A percentile compares a stretch with the other conserved stretches of the same genome.
Evolutionary conservation across 2,113 vertebrate species (phyloP).

Genomic region (Scatophagus argus): DNA sequence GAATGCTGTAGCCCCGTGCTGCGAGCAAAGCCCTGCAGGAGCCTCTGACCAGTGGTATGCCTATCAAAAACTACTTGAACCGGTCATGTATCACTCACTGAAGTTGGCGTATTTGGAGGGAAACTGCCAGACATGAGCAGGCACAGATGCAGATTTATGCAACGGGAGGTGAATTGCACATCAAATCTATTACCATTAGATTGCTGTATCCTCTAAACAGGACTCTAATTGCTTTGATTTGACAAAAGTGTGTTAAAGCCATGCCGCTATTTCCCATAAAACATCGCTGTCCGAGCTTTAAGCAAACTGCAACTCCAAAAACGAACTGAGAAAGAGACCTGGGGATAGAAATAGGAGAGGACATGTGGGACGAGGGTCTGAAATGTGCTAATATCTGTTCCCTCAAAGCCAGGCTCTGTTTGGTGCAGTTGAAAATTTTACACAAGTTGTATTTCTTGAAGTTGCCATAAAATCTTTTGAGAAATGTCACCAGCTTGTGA

Average conservation of each 20-base stretch:
- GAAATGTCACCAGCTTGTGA: background rate
- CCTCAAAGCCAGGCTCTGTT: background rate
- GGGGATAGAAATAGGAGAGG: too few species aligned
- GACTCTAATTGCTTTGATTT: background rate
- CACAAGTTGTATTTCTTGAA: background rate
- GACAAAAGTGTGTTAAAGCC: background rate
- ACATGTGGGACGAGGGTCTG: too few species aligned
- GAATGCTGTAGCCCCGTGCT: constrained; percentile 47
- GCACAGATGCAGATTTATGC: background rate
- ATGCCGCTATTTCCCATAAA: background rate
- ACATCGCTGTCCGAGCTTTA: background rate
- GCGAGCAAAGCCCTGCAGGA: constrained; percentile 54
- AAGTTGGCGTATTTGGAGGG: background rate
- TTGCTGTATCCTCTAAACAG: background rate
- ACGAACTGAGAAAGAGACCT: too few species aligned
- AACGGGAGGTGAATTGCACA: background rate
- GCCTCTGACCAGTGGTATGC: constrained; percentile 1
- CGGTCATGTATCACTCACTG: background rate
- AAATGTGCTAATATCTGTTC: background rate
- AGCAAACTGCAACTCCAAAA: constrained; percentile 9
- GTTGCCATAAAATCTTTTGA: background rate
- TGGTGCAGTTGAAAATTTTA: background rate
- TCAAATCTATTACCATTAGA: background rate
- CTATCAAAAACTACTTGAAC: constrained; percentile 29
- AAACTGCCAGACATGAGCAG: constrained; percentile 6